Evolutionary conservation across 1,140 invertebrate species (phyloP).

Genomic region (Drosophila pachea): DNA sequence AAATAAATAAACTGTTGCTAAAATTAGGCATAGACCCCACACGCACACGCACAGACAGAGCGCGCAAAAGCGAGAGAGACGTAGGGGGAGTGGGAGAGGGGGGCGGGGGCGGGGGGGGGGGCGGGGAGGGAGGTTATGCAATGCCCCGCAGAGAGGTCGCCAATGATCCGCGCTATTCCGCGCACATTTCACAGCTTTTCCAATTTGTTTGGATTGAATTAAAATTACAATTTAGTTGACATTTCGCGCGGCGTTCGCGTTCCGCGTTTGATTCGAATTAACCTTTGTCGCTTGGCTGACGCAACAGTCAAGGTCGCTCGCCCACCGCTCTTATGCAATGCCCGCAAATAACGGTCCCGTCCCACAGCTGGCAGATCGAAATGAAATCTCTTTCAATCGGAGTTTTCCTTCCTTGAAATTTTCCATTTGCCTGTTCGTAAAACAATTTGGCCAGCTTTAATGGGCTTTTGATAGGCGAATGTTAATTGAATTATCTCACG

Average conservation of each 20-base stretch:
- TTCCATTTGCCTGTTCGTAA: too few species aligned
- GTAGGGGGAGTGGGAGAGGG: too few species aligned
- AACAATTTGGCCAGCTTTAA: too few species aligned
- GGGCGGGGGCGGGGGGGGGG: neutral
- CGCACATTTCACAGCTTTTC: conserved; percentile 13
- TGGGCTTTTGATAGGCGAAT: too few species aligned
- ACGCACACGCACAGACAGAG: neutral
- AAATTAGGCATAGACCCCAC: conserved; percentile 13
- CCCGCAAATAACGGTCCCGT: too few species aligned
- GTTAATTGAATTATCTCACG: too few species aligned
- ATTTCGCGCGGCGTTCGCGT: conserved; percentile 21
- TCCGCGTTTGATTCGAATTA: conserved; percentile 17
- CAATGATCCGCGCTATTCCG: conserved; percentile 19
- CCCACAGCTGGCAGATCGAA: too few species aligned
- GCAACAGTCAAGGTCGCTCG: conserved; percentile 15
- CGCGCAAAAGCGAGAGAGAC: neutral
- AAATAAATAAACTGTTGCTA: conserved; percentile 53
- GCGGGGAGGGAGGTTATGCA: conserved; percentile 37
- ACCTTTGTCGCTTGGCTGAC: conserved; percentile 7
- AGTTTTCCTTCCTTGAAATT: too few species aligned
- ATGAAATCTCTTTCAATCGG: too few species aligned
- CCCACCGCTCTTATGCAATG: neutral
- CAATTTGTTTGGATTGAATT: conserved; percentile 34
- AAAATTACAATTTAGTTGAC: conserved; percentile 26
- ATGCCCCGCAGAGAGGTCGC: conserved; percentile 49